These are phyloP conservation scores for Lepidurus packardi DNA, from an alignment of 1,140 invertebrate species.

Conservation along the genomic window DNA sequence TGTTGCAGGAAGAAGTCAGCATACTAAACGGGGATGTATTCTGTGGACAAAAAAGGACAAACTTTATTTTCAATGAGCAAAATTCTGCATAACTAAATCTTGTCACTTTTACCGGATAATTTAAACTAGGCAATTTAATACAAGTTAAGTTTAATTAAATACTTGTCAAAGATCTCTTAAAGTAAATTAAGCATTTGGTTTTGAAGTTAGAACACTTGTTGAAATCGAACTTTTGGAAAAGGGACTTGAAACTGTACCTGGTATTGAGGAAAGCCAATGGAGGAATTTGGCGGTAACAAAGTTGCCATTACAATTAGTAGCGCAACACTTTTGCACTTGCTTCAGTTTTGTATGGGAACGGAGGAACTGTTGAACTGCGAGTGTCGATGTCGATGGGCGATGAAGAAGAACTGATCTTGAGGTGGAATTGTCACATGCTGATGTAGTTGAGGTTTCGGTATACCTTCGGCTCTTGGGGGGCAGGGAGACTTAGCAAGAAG, in stretches of 20 bases:
- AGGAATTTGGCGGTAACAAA: neutral
- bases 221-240: too few species aligned
- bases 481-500: neutral
- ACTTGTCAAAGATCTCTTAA: too few species aligned
- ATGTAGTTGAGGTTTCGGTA: neutral
- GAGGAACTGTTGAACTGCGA: neutral
- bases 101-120: too few species aligned
- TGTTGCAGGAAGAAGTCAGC: neutral
- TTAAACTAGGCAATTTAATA: too few species aligned
- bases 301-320: neutral
- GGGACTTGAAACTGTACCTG: neutral
- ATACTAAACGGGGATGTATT: neutral
- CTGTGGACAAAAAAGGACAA: neutral
- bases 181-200: too few species aligned
- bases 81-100: too few species aligned
- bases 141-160: too few species aligned
- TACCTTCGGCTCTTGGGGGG: neutral
- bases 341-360: neutral
- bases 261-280: neutral
- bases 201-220: too few species aligned
- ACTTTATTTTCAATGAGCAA: too few species aligned
- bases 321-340: neutral
- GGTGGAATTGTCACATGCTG: slow-evolving; percentile 21
- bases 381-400: neutral
- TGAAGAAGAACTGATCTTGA: slow-evolving; percentile 19